Conservation (phyloP, 2,113 vertebrate species). For the Procavia capensis region DNA sequence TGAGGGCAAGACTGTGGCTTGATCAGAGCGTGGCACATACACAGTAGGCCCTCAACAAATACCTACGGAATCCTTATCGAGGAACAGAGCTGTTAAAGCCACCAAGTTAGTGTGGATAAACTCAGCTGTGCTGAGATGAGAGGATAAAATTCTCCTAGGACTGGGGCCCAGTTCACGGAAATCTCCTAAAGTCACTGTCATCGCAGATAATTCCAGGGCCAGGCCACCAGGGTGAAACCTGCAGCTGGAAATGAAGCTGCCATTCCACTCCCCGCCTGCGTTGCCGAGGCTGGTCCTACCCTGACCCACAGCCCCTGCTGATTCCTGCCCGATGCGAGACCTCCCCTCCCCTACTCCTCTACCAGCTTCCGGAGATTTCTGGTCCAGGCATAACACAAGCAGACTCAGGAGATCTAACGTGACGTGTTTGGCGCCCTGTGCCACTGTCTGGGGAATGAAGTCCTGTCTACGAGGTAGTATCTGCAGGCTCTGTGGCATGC, state of each 20-base stretch:
- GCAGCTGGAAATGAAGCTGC: background rate
- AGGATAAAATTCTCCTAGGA: background rate
- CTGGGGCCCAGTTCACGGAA: background rate
- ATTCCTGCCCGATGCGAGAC: background rate
- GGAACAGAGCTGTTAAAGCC: background rate
- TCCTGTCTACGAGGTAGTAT: background rate
- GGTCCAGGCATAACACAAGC: background rate
- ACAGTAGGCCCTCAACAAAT: background rate
- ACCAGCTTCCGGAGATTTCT: background rate
- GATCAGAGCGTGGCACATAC: background rate
- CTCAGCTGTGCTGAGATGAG: background rate
- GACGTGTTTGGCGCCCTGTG: background rate
- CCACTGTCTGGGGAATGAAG: rapidly evolving
- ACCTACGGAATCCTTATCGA: background rate
- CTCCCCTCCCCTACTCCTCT: background rate
- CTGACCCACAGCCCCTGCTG: background rate
- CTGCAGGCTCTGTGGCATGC: background rate
- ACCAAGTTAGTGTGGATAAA: background rate
- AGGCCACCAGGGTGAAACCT: background rate
- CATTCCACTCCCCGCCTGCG: background rate
- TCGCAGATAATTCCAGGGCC: background rate
- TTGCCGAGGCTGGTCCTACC: background rate
- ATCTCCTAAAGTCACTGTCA: background rate
- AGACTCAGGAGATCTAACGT: background rate
- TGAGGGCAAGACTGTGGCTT: background rate